Base-by-base conservation (phyloP, 53 echinoderm and acorn worm species). In the Arbacia lixula region DNA sequence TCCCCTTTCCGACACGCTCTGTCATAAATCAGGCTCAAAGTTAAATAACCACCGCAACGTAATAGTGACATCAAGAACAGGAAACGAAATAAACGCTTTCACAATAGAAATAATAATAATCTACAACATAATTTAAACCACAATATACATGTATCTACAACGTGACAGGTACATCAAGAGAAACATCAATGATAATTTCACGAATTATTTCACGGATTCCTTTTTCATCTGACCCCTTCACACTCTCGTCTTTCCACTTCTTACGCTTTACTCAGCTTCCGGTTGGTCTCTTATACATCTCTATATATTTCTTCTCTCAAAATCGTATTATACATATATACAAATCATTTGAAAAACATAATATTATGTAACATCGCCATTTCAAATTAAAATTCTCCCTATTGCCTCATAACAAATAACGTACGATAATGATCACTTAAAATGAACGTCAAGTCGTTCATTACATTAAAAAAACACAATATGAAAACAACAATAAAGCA, bases 371-470 rank as follows among this genome's bases (percentile, higher is more conserved):
- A 69, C 69, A 69, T 69, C 69, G 69, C 69, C 69, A 69, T 42
- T 69, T n/a, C n/a, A n/a, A n/a, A n/a, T n/a, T n/a, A n/a, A n/a
- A 14, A 69, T 69, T 21, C 69, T 14, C 3, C 21, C 43, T 69
- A 69, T 69, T 69, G 69, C 69, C 69, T 69, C 69, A 69, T 42
- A 68, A 69, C 24, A 46, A 10, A 69, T n/a, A 69, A 46, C 25
- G 43, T 26, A 22, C 12, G 28, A 69, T 42, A 41, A 69, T 69
- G 26, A 42, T 26, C 5, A 8, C 3, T 69, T 69, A 12, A n/a
- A n/a, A n/a, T n/a, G n/a, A n/a, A n/a, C n/a, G n/a, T n/a, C n/a
- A n/a, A n/a, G n/a, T n/a, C n/a, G n/a, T n/a, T n/a, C n/a, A n/a
- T n/a, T n/a, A n/a, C n/a, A n/a, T n/a, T n/a, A n/a, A n/a, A n/a